These are phyloP conservation scores for Ptilonorhynchus violaceus DNA, from an alignment of 2,113 vertebrate genomes.

Conservation along the genomic window DNA sequence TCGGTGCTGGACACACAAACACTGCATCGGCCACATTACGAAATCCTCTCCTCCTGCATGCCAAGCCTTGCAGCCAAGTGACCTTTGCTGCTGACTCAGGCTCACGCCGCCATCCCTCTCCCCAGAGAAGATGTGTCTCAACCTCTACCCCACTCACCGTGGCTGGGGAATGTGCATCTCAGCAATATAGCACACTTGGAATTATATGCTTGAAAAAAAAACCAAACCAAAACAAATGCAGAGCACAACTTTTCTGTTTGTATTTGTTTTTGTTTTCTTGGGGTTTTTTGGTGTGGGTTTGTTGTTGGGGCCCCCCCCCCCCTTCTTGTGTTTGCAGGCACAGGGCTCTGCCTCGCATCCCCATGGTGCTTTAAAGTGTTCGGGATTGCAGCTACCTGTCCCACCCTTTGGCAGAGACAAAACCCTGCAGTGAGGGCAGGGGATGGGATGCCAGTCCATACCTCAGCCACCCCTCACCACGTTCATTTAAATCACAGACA, in stretches of 20 bases:
- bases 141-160: not conserved
- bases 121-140: not conserved
- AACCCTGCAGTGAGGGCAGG: not conserved
- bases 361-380: not conserved
- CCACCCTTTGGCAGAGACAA: not conserved
- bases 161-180: not conserved
- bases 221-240: rapidly evolving
- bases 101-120: not conserved
- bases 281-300: not conserved
- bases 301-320: too few relatives aligned
- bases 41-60: not conserved
- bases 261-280: not conserved
- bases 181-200: not conserved
- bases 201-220: not conserved
- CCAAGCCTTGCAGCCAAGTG: not conserved
- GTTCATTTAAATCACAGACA: not conserved
- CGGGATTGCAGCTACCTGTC: not conserved
- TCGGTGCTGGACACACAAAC: not conserved
- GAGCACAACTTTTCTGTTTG: not conserved
- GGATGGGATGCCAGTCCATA: not conserved
- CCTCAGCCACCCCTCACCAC: not conserved
- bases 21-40: not conserved
- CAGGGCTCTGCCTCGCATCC: not conserved
- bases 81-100: conserved; percentile 30
- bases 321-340: not conserved